Evolutionary conservation across 2,888 invertebrate species (phyloP).

Genomic region (Argyra leucocephala): DNA sequence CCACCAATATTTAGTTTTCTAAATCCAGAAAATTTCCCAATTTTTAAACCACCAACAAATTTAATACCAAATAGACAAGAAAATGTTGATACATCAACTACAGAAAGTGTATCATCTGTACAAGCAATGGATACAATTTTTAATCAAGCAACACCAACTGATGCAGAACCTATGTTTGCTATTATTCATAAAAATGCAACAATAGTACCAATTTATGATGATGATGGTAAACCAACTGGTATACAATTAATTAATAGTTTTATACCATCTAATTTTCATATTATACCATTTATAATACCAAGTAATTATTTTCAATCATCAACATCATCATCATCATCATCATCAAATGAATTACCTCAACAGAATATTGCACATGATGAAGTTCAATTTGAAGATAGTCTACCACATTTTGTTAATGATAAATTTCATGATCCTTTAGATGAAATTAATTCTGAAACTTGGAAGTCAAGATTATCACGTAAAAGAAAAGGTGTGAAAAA

Average conservation of each 20-base stretch:
- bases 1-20: not conserved
- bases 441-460: not conserved
- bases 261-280: conserved; percentile 34
- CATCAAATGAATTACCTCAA: not conserved
- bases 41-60: not conserved
- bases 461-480: not conserved
- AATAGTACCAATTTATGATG: not conserved
- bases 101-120: not conserved
- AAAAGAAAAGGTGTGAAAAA: not conserved
- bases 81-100: not conserved
- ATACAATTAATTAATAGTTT: conserved; percentile 24
- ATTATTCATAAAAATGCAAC: not conserved
- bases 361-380: not conserved
- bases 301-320: not conserved
- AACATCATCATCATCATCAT: not conserved
- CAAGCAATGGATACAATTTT: not conserved
- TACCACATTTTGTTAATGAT: not conserved
- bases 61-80: not conserved
- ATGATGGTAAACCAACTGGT: not conserved
- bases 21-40: not conserved
- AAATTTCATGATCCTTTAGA: conserved; percentile 8
- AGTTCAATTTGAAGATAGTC: not conserved
- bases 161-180: not conserved
- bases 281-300: conserved; percentile 29
- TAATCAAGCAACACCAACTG: not conserved